Percentiles rank a stretch among this genome's conserved stretches.
Conservation (phyloP, 2,888 invertebrate genomes). For the Spodoptera picta region DNA sequence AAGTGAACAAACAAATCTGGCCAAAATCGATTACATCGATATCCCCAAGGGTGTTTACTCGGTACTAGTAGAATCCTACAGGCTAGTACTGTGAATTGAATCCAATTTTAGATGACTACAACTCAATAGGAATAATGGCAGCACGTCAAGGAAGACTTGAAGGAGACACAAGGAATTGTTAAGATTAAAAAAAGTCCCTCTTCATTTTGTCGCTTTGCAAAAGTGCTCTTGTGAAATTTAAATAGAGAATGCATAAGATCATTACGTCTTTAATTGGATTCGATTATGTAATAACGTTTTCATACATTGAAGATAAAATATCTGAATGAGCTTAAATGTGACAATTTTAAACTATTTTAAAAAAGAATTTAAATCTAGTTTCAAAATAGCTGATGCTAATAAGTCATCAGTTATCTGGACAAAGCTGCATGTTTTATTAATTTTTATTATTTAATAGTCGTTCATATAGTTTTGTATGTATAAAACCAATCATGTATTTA, state of each 20-base stretch:
- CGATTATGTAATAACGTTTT: too few species aligned
- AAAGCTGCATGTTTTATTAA: too few species aligned
- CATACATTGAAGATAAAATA: too few species aligned
- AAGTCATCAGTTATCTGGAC: too few species aligned
- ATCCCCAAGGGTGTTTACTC: slow-evolving; percentile 59
- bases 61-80: slow-evolving; percentile 38
- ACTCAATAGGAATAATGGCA: slow-evolving; percentile 53
- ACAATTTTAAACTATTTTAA: too few species aligned
- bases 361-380: too few species aligned
- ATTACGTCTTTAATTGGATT: neutral
- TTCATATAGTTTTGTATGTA: neutral
- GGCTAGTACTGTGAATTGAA: slow-evolving; percentile 45
- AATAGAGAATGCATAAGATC: slow-evolving; percentile 14
- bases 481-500: neutral
- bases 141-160: slow-evolving; percentile 32
- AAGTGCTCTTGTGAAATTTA: slow-evolving; percentile 24
- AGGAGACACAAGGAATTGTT: slow-evolving; percentile 47
- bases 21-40: slow-evolving; percentile 67
- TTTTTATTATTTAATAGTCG: too few species aligned
- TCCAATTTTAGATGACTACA: slow-evolving; percentile 51
- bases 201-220: neutral
- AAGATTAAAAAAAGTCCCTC: slow-evolving; percentile 31
- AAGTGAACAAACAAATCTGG: slow-evolving; percentile 72
- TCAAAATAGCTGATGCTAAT: too few species aligned
- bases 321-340: too few species aligned